Evolutionary conservation across 2,888 invertebrate genomes (phyloP).

Genomic region (Gymnosoma rotundatum): DNA sequence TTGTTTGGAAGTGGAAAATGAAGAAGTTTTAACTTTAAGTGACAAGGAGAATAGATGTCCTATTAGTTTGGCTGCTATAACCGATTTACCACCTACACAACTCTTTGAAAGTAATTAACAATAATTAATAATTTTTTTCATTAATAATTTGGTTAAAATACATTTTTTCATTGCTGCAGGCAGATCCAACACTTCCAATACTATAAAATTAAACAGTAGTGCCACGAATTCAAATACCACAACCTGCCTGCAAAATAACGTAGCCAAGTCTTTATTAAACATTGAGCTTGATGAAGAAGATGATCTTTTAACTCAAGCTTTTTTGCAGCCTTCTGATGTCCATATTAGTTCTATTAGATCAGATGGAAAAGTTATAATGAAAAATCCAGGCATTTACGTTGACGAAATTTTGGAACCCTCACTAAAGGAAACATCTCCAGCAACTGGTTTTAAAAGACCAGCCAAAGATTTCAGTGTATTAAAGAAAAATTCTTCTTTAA

Average conservation of each 20-base stretch:
- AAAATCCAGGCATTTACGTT: slow-evolving; percentile 50
- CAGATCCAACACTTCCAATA: slow-evolving; percentile 10
- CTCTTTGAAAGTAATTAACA: slow-evolving; percentile 66
- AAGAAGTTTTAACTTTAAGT: slow-evolving; percentile 64
- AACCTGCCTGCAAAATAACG: not conserved
- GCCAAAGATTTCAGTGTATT: slow-evolving; percentile 25
- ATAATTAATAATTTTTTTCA: not conserved
- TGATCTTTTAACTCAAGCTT: slow-evolving; percentile 49
- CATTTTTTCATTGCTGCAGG: slow-evolving; percentile 1
- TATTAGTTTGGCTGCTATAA: not conserved
- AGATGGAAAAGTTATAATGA: slow-evolving; percentile 8
- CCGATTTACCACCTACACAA: slow-evolving; percentile 62
- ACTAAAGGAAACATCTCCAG: slow-evolving; percentile 1
- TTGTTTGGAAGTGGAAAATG: slow-evolving; percentile 51
- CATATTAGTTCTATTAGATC: slow-evolving; percentile 7
- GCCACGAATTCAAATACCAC: slow-evolving; percentile 4
- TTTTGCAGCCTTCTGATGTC: slow-evolving; percentile 30
- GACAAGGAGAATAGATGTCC: slow-evolving; percentile 71
- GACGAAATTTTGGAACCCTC: slow-evolving; percentile 26
- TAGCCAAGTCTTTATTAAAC: not conserved
- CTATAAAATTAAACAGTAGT: not conserved
- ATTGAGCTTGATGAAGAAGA: slow-evolving; percentile 50
- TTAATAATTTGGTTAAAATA: not conserved
- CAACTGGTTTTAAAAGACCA: slow-evolving; percentile 47
- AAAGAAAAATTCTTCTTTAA: slow-evolving; percentile 32